These are phyloP conservation scores for Silurus meridionalis DNA, from an alignment of 2,113 vertebrate species.

Conservation along the genomic window DNA sequence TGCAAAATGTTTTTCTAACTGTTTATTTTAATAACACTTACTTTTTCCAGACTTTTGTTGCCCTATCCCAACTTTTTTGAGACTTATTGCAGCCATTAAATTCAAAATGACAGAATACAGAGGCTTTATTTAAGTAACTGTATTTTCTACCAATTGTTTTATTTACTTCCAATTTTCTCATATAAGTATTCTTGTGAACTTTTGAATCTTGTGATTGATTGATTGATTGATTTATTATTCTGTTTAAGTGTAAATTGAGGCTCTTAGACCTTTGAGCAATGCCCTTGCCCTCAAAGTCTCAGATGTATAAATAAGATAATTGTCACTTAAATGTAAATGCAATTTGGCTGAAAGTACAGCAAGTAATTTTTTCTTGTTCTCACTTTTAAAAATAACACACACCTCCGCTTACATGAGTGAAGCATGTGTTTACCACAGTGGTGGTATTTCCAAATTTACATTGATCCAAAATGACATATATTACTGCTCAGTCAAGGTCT, in stretches of 20 bases:
- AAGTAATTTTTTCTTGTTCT: background rate
- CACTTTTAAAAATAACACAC: background rate
- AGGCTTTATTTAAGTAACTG: background rate
- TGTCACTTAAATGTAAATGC: no score
- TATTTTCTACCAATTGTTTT: background rate
- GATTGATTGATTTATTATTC: background rate
- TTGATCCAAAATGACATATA: conserved; percentile 18
- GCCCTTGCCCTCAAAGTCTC: no score
- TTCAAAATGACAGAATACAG: background rate
- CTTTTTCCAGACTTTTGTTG: no score
- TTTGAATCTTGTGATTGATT: background rate
- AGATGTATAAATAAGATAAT: no score
- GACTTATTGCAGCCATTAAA: no score
- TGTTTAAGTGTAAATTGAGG: background rate
- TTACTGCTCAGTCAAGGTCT: background rate
- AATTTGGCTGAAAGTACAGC: background rate
- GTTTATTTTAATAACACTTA: no score
- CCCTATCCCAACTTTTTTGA: no score
- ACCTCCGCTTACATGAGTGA: background rate
- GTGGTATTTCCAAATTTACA: conserved; percentile 24
- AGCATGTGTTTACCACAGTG: background rate
- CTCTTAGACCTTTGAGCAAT: no score
- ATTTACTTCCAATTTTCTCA: background rate
- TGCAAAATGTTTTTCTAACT: no score
- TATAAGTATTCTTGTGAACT: background rate